phyloP scores from a whole-genome alignment of 2,888 invertebrate species.

The Andrena praecox region DNA sequence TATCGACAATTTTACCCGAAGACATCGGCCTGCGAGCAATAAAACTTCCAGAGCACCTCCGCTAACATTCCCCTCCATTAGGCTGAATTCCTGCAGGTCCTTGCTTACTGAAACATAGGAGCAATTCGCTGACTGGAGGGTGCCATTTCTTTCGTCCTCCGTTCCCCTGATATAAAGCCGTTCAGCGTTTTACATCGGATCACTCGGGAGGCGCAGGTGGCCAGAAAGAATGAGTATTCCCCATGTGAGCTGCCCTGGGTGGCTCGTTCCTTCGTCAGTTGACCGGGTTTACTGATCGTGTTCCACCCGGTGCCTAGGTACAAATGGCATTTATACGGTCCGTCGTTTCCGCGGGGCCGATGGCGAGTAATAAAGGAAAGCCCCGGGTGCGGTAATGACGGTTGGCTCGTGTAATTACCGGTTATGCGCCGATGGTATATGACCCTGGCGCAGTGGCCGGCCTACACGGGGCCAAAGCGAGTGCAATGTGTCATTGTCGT shows the following conservation, averaged over 20 bases:
- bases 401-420: conserved; percentile 80
- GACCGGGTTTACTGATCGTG: conserved; percentile 53
- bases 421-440: conserved; percentile 79
- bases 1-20: background rate
- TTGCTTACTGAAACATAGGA: conserved; percentile 32
- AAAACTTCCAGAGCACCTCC: background rate
- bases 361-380: conserved; percentile 75
- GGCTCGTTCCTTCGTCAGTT: conserved; percentile 55
- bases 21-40: background rate
- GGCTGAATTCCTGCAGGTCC: background rate
- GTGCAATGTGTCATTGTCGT: conserved; percentile 83
- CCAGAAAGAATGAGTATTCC: conserved; percentile 46
- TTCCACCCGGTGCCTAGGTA: conserved; percentile 44
- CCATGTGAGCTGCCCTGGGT: conserved; percentile 7
- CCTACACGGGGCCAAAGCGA: conserved; percentile 70
- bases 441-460: conserved; percentile 67
- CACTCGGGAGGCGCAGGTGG: conserved; percentile 63
- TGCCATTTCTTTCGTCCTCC: conserved; percentile 34
- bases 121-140: conserved; percentile 25
- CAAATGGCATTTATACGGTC: conserved; percentile 63
- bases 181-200: conserved; percentile 64
- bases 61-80: conserved; percentile 33
- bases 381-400: conserved; percentile 75
- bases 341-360: conserved; percentile 69
- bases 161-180: conserved; percentile 38